Evolutionary conservation across 2,888 invertebrate genomes (phyloP), one percentile per base, ranked within the genome.

Genomic region (Mythimna loreyi): DNA sequence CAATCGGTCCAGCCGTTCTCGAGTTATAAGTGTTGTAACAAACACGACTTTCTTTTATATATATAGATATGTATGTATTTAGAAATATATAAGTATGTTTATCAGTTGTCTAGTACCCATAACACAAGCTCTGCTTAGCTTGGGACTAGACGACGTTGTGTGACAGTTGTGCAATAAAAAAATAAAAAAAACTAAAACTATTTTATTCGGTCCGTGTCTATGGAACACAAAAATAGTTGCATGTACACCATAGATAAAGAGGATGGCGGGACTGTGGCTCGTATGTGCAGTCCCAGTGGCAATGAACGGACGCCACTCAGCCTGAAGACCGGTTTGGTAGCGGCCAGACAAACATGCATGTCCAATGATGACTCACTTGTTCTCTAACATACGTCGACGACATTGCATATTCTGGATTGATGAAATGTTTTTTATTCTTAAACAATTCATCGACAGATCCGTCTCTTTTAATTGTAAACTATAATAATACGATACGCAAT

Each of bases 281-380:
- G 36, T 47, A 58, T 52, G 67, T 77, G 85, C 82, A 85, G 40
- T 40, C 40, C 4, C 40, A 40, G 85, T 85, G 87, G 85, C 89
- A 89, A 86, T 86, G 87, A 86, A 89, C 89, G 85, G 69, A 77
- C 73, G 71, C 75, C 69, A 78, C 56, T 81, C 70, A 66, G 73
- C 80, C 78, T 53, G 73, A 76, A 67, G 86, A 89, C 89, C 89
- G 89, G 89, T 89, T 89, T 82, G 62, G 65, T 76, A 55, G 74
- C 72, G 57, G 61, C 78, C 85, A 80, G 73, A 81, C 80, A 80
- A 78, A 79, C 80, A 81, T 81, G 72, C 63, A 83, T 78, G 73
- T 82, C 77, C 67, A 78, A 80, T 74, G 79, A 85, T 89, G 88
- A 89, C 81, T 89, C 88, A 89, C 70, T 77, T 71, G 75, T 50